Conservation (phyloP, 2,888 invertebrate genomes). For the Arenicola marina region DNA sequence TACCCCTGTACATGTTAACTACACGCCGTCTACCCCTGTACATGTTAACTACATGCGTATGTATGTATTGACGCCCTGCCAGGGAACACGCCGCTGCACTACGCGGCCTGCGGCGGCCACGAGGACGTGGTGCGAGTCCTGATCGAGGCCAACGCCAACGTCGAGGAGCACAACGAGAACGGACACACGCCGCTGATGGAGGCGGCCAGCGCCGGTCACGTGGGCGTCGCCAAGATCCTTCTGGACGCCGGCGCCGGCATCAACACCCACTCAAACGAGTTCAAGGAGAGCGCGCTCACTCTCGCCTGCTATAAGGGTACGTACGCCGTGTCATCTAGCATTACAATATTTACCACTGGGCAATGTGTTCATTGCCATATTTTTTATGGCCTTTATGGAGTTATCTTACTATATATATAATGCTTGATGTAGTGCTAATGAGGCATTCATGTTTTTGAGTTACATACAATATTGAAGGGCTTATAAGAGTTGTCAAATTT, state of each 20-base stretch:
- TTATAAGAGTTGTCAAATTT: too few relatives aligned
- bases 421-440: too few relatives aligned
- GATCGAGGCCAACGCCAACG: slow-evolving; percentile 87
- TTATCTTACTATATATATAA: too few relatives aligned
- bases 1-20: too few relatives aligned
- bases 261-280: slow-evolving; percentile 98
- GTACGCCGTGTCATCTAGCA: not conserved
- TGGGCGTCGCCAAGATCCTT: slow-evolving; percentile 69
- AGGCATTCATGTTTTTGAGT: too few relatives aligned
- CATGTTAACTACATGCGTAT: too few relatives aligned
- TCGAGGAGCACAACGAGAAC: slow-evolving; percentile 98
- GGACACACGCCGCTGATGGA: slow-evolving; percentile 87
- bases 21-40: too few relatives aligned
- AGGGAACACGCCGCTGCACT: slow-evolving; percentile 84
- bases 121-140: slow-evolving; percentile 88
- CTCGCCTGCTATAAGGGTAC: slow-evolving; percentile 87
- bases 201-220: slow-evolving; percentile 62
- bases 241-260: slow-evolving; percentile 94
- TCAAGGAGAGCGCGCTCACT: slow-evolving; percentile 97
- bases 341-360: too few relatives aligned
- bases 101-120: slow-evolving; percentile 69
- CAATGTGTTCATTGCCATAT: too few relatives aligned
- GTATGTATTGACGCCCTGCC: slow-evolving; percentile 7
- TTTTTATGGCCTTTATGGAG: too few relatives aligned
- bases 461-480: too few relatives aligned